These are phyloP conservation scores for Emmelina monodactyla DNA, from an alignment of 2,888 invertebrate genomes.

Conservation along the genomic window DNA sequence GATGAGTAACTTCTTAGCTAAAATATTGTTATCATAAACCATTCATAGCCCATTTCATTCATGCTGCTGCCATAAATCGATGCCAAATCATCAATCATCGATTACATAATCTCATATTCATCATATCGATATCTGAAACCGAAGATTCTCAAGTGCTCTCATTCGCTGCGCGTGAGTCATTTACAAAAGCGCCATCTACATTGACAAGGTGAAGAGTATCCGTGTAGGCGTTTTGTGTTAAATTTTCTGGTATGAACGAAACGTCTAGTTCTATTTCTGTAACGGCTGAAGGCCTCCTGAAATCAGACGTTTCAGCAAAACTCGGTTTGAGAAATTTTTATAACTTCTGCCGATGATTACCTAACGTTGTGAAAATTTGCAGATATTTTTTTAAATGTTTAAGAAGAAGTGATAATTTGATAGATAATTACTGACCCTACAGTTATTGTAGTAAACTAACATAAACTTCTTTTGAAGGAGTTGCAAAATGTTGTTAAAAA, in stretches of 20 bases:
- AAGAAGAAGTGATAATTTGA: no score
- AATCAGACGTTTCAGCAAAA: constrained; percentile 27
- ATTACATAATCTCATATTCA: constrained; percentile 3
- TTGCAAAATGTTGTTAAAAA: no score
- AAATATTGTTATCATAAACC: no score
- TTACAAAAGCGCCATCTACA: constrained; percentile 54
- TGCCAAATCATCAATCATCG: constrained; percentile 3
- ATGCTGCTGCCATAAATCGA: no score
- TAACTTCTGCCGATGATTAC: constrained; percentile 47
- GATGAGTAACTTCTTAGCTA: no score
- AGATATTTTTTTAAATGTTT: no score
- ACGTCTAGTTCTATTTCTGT: constrained; percentile 58
- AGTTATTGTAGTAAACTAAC: no score
- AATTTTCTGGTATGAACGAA: constrained; percentile 58
- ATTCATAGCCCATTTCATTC: no score
- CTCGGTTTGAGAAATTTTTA: constrained; percentile 33
- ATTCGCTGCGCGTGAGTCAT: constrained; percentile 36
- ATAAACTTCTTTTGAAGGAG: no score
- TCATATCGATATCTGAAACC: constrained; percentile 1
- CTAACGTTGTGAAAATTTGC: constrained; percentile 23
- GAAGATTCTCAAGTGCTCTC: constrained; percentile 17
- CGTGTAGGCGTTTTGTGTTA: constrained; percentile 55
- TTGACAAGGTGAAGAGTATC: constrained; percentile 58
- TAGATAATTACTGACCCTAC: no score
- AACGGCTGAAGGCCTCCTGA: constrained; percentile 48